These are phyloP conservation scores for Conus betulinus DNA, from an alignment of 1,140 invertebrate species.

Conservation along the genomic window DNA sequence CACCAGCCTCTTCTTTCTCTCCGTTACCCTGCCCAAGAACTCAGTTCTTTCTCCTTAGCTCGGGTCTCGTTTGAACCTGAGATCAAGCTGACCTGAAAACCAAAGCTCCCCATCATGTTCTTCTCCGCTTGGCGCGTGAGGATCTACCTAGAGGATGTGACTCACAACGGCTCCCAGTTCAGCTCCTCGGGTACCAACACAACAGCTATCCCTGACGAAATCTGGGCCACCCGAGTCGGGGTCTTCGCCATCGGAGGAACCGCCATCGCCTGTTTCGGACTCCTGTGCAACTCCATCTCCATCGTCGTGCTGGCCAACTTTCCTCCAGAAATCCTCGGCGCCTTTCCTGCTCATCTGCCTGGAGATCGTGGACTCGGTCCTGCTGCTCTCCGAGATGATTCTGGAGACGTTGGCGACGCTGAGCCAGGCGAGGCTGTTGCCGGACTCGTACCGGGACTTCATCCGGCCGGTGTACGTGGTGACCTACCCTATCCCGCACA, in stretches of 20 bases:
- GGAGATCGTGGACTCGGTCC: constrained; percentile 43
- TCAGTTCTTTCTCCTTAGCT: background rate
- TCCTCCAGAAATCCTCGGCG: constrained; percentile 40
- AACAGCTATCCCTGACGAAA: constrained; percentile 26
- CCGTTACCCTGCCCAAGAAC: background rate
- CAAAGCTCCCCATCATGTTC: background rate
- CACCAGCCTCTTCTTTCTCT: background rate
- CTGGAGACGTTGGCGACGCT: constrained; percentile 42
- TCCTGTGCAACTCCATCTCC: constrained; percentile 43
- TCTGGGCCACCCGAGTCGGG: constrained; percentile 36
- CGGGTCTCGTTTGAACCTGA: background rate
- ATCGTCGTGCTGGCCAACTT: constrained; percentile 42
- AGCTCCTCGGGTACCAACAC: background rate
- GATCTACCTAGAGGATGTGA: constrained; percentile 1
- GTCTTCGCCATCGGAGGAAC: constrained; percentile 45
- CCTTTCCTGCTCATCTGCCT: constrained; percentile 44
- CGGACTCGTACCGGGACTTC: constrained; percentile 19
- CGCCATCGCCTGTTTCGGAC: constrained; percentile 36
- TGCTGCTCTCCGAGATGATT: constrained; percentile 42
- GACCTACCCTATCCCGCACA: constrained; percentile 34
- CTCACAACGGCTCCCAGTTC: background rate
- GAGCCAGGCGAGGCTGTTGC: constrained; percentile 25
- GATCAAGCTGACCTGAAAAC: no score
- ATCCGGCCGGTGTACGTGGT: constrained; percentile 39
- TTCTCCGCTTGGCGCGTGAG: constrained; percentile 22